These are phyloP conservation scores for Eleutherodactylus coqui DNA, from an alignment of 2,797 vertebrate species.

Conservation along the genomic window DNA sequence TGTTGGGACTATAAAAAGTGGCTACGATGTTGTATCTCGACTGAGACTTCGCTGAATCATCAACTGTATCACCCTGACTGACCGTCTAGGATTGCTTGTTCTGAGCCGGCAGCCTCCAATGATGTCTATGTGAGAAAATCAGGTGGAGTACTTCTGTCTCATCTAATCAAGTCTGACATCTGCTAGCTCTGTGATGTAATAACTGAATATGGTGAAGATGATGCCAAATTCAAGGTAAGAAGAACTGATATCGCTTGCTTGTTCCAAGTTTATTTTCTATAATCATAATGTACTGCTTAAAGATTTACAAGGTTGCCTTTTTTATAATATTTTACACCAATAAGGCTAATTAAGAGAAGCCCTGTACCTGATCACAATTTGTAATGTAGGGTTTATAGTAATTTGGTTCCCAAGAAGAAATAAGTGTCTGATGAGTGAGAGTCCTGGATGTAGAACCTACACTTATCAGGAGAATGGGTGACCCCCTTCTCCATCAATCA, in stretches of 20 bases:
- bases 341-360: too few relatives aligned
- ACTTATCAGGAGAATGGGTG: too few relatives aligned
- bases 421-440: too few relatives aligned
- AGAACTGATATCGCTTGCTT: background rate
- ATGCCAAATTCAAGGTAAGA: background rate
- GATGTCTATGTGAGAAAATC: background rate
- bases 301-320: too few relatives aligned
- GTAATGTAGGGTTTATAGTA: too few relatives aligned
- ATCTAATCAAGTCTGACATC: background rate
- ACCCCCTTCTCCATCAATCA: too few relatives aligned
- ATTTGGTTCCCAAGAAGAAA: too few relatives aligned
- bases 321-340: too few relatives aligned
- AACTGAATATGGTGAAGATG: background rate
- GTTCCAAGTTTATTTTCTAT: too few relatives aligned
- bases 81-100: background rate
- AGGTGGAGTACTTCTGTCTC: conserved; percentile 1
- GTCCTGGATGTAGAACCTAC: too few relatives aligned
- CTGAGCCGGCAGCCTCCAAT: background rate
- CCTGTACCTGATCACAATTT: too few relatives aligned
- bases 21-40: background rate
- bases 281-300: too few relatives aligned
- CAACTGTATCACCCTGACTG: background rate
- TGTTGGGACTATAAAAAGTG: background rate
- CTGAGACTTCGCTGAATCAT: background rate
- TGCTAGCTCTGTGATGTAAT: background rate